Conservation (phyloP, 2,113 vertebrate species). For the Tyto alba region DNA sequence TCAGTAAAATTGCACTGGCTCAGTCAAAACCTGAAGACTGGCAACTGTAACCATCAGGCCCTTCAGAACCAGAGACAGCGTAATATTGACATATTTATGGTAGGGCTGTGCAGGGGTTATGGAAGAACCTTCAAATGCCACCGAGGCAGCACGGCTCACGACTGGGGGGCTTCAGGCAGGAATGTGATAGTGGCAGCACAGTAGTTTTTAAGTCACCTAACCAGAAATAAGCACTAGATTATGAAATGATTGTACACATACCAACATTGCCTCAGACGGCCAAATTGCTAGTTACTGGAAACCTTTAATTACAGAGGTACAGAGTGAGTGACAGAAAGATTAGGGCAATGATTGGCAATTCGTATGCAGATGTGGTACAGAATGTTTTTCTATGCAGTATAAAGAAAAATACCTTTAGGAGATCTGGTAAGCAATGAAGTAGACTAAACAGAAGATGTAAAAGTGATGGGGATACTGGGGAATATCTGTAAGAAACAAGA, state of each 20-base stretch:
- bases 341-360: background rate
- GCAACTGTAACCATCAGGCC: background rate
- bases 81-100: background rate
- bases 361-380: background rate
- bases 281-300: slow-evolving; percentile 28
- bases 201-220: background rate
- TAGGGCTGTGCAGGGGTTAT: background rate
- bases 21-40: background rate
- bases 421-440: background rate
- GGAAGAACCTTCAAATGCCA: background rate
- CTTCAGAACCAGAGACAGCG: background rate
- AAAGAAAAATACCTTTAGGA: background rate
- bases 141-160: rapidly evolving
- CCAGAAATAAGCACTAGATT: background rate
- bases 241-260: background rate
- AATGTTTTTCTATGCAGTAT: background rate
- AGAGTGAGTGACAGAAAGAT: background rate
- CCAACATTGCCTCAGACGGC: background rate
- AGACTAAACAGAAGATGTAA: background rate
- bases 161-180: background rate
- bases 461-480: background rate
- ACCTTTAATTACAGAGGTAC: slow-evolving; percentile 9
- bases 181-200: background rate
- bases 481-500: background rate
- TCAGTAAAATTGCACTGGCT: background rate